Percentiles rank a stretch among this genome's conserved stretches.
Conservation (phyloP, 2,113 vertebrate species). For the Ameiurus melas region DNA sequence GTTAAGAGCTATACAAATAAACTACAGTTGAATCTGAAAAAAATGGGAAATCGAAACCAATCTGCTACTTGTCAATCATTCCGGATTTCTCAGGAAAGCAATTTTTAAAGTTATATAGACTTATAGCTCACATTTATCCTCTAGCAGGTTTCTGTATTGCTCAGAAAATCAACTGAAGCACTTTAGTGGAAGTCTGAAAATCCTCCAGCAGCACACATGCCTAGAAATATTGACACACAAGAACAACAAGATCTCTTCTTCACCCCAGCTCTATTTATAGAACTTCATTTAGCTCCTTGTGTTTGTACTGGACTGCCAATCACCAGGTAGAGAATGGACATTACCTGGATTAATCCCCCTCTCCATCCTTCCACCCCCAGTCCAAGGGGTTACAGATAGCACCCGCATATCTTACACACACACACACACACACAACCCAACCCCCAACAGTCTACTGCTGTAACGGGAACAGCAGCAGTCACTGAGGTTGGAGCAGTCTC, state of each 20-base stretch:
- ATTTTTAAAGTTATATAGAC: neutral
- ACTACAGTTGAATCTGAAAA: neutral
- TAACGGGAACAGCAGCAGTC: constrained; percentile 23
- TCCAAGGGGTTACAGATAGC: constrained; percentile 39
- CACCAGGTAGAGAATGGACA: constrained; percentile 35
- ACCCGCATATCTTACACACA: constrained; percentile 7
- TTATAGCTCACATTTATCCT: neutral
- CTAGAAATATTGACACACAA: constrained; percentile 19
- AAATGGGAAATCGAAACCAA: neutral
- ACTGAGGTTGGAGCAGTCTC: constrained; percentile 5
- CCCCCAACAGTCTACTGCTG: constrained; percentile 30
- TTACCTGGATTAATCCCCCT: constrained; percentile 42
- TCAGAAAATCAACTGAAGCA: neutral
- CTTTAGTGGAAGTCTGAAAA: neutral
- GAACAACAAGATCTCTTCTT: constrained; percentile 31
- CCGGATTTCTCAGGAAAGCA: neutral
- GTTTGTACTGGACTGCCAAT: constrained; percentile 46
- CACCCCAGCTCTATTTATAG: constrained; percentile 55
- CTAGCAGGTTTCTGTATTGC: neutral
- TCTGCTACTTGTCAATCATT: neutral
- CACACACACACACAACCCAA: no score
- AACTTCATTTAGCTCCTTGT: constrained; percentile 52
- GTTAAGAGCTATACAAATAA: neutral
- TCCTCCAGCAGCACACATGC: constrained; percentile 8
- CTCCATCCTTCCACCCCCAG: neutral